phyloP scores from a whole-genome alignment of 2,797 vertebrate species.

The Muraenolepis orangiensis region DNA sequence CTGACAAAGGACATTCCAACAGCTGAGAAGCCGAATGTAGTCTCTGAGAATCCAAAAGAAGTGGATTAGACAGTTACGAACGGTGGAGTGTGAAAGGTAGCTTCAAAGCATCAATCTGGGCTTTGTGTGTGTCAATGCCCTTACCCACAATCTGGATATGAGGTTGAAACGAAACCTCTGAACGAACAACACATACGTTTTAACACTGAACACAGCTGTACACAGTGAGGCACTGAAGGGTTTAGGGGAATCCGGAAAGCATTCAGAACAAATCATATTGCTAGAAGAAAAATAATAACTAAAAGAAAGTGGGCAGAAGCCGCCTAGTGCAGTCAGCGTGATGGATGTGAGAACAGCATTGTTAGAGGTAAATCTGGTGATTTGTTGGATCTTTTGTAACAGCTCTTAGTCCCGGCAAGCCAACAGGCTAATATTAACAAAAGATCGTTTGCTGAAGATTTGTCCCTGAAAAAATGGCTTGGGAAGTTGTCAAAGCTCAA shows the following conservation, averaged over 20 bases:
- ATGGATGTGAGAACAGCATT: too few relatives aligned
- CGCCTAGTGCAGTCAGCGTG: neutral
- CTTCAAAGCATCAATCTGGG: neutral
- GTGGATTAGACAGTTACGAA: too few relatives aligned
- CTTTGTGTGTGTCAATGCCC: neutral
- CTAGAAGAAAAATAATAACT: neutral
- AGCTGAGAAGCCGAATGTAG: neutral
- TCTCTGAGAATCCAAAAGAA: neutral
- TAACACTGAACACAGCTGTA: neutral
- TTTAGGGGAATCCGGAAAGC: neutral
- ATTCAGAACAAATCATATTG: neutral
- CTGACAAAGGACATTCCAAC: neutral
- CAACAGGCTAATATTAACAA: neutral
- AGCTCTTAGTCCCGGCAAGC: too few relatives aligned
- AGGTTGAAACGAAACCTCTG: neutral
- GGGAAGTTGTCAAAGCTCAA: too few relatives aligned
- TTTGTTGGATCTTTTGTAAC: too few relatives aligned
- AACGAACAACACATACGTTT: neutral
- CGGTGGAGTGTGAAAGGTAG: too few relatives aligned
- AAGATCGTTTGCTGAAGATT: too few relatives aligned
- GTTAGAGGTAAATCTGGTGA: too few relatives aligned
- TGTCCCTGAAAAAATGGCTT: too few relatives aligned
- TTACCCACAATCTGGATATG: neutral
- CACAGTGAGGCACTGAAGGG: neutral
- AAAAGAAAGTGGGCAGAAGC: neutral